Evolutionary conservation across 30 jellyfish, hydroid and myxozoan species (phyloP).

Genomic region (Hydractinia echinata): DNA sequence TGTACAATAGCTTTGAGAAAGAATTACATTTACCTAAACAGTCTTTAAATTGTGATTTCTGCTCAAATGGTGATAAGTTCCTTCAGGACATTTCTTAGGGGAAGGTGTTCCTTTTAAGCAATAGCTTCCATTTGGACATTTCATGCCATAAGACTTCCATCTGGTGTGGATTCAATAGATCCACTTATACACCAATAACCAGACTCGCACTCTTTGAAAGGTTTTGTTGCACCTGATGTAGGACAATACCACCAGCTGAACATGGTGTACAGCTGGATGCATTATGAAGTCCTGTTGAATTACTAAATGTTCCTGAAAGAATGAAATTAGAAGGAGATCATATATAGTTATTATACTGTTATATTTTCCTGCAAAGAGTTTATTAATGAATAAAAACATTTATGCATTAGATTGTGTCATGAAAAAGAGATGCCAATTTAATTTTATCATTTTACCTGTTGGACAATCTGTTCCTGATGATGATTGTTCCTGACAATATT

Average conservation of each 20-base stretch:
- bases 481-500: conserved; percentile 73
- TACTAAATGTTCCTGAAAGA: conserved; percentile 77
- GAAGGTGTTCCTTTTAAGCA: conserved; percentile 80
- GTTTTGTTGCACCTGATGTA: conserved; percentile 46
- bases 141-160: conserved; percentile 64
- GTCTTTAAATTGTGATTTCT: conserved; percentile 41
- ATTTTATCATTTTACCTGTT: too few relatives aligned
- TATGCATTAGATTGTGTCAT: too few relatives aligned
- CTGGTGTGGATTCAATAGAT: conserved; percentile 79
- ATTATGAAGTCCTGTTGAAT: conserved; percentile 66
- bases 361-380: not conserved
- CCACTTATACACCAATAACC: conserved; percentile 95
- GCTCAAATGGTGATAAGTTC: conserved; percentile 72
- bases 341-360: not conserved
- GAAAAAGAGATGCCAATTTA: too few relatives aligned
- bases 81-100: conserved; percentile 89
- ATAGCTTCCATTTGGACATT: conserved; percentile 82
- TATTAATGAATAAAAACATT: not conserved
- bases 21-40: conserved; percentile 54
- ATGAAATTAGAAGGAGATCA: not conserved
- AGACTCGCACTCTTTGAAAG: conserved; percentile 55
- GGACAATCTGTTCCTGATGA: conserved; percentile 76
- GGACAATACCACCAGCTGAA: conserved; percentile 94
- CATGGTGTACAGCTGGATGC: conserved; percentile 90
- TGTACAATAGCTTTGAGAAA: too few relatives aligned